Base-by-base conservation (phyloP, 2,797 vertebrate species). In the Bothrops alternatus region DNA sequence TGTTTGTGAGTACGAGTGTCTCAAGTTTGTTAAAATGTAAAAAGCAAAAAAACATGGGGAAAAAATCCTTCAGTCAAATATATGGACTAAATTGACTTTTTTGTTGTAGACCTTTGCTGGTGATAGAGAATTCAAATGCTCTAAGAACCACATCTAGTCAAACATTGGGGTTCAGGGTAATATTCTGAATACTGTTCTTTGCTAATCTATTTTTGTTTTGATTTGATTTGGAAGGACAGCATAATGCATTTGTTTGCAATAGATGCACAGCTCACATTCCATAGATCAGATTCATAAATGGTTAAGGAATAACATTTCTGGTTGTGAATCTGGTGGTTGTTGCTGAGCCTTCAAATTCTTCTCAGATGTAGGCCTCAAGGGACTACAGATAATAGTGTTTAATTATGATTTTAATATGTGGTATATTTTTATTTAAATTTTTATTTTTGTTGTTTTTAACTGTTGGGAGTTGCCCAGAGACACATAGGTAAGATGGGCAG, bases 21-120 rank as follows among this genome's bases (percentile, higher is more conserved):
- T 93, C 95, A 94, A 73, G 91, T 96, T 96, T 91, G 92, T 93
- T 63, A 94, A 94, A 96, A 96, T 94, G 96, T 97, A 95, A 94
- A 91, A 95, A 94, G 92, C 50, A 95, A 93, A 89, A 88, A 95
- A 95, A 96, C 93, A 95, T 26, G 93, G 86, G 86, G 82, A 65
- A 3, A 94, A 95, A 93, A 65, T 93, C 94, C 94, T 93, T 86
- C 0, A 0, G 95, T 91, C 94, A 93, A 90, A 88, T 95, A 26
- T 88, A 92, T 88, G 94, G 87, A 91, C 86, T 91, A 69, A 65
- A 65, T n/a, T 92, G 86, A 60, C 93, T 93, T 92, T 95, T 93
- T 91, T 95, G 23, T 61, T 95, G 90, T 94, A 95, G 96, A 90
- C 94, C 93, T 95, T 93, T 94, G 87, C 26, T 87, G 55, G 94